phyloP scores from a whole-genome alignment of 2,888 invertebrate species.

The Heliconius ismenius region DNA sequence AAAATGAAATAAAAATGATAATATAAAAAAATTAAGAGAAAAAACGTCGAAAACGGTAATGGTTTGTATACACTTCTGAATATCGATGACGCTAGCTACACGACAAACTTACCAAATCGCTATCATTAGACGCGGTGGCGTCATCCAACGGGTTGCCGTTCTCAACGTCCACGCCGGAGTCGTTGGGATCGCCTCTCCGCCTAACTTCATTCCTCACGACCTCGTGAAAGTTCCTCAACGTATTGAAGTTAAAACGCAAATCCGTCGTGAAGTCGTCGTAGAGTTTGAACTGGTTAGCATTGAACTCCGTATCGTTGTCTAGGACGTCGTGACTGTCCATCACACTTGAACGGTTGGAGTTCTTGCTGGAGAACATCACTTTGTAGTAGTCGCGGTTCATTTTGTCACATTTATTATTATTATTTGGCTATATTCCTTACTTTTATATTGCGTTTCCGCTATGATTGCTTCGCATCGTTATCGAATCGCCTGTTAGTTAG shows the following conservation, averaged over 20 bases:
- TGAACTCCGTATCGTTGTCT: slow-evolving; percentile 77
- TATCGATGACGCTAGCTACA: slow-evolving; percentile 18
- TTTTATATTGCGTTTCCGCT: slow-evolving; percentile 42
- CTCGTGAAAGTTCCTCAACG: slow-evolving; percentile 64
- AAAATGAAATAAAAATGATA: not conserved
- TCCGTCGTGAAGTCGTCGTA: slow-evolving; percentile 78
- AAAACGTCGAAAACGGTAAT: slow-evolving; percentile 4
- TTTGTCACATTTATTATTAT: slow-evolving; percentile 46
- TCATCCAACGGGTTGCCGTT: slow-evolving; percentile 73
- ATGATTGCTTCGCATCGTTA: slow-evolving; percentile 44
- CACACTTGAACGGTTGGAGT: slow-evolving; percentile 54
- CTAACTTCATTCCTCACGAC: slow-evolving; percentile 51
- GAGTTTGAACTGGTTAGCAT: slow-evolving; percentile 77
- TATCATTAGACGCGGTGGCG: slow-evolving; percentile 63
- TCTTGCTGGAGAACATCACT: slow-evolving; percentile 65
- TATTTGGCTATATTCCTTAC: slow-evolving; percentile 38
- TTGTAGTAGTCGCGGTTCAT: slow-evolving; percentile 76
- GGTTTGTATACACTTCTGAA: slow-evolving; percentile 14
- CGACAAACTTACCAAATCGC: slow-evolving; percentile 72
- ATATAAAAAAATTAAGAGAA: not conserved
- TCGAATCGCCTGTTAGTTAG: slow-evolving; percentile 30
- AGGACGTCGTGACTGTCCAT: slow-evolving; percentile 61
- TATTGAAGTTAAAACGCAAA: slow-evolving; percentile 69
- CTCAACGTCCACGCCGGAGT: slow-evolving; percentile 77
- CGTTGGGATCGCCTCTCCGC: slow-evolving; percentile 67